Conservation (phyloP, 2,797 vertebrate species). For the Miichthys miiuy region DNA sequence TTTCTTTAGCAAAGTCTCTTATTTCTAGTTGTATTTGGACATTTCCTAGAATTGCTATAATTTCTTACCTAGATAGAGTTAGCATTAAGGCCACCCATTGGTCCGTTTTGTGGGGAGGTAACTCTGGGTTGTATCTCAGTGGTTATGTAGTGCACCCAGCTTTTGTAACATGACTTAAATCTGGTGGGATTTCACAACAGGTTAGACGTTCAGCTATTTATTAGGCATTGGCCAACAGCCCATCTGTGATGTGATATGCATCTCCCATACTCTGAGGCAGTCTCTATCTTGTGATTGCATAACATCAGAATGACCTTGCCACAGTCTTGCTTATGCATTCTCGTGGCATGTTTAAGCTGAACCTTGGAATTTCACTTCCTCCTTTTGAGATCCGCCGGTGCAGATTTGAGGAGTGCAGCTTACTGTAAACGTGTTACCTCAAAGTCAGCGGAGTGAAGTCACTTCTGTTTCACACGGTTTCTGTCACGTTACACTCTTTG, state of each 20-base stretch:
- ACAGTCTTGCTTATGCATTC: neutral
- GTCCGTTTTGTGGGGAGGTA: neutral
- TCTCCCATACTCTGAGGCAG: slow-evolving; percentile 18
- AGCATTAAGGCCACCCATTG: neutral
- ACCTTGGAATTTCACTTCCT: slow-evolving; percentile 73
- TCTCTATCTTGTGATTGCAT: slow-evolving; percentile 33
- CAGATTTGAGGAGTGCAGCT: neutral
- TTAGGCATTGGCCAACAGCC: neutral
- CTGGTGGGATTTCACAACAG: slow-evolving; percentile 10
- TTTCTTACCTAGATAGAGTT: neutral
- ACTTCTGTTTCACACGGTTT: neutral
- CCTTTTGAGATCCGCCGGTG: neutral
- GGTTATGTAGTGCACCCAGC: neutral
- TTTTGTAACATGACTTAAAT: slow-evolving; percentile 14
- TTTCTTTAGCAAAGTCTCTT: neutral
- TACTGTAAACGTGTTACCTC: slow-evolving; percentile 13
- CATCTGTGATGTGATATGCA: slow-evolving; percentile 18
- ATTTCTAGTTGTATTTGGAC: neutral
- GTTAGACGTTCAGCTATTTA: slow-evolving; percentile 18
- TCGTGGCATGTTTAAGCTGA: slow-evolving; percentile 19
- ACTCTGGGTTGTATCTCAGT: neutral
- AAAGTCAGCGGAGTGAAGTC: neutral
- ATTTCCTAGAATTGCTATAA: neutral
- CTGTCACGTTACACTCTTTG: neutral
- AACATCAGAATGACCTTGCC: slow-evolving; percentile 28